These are phyloP conservation scores for Lagothrix lagotricha DNA, from an alignment of 2,797 vertebrate species.

Conservation along the genomic window DNA sequence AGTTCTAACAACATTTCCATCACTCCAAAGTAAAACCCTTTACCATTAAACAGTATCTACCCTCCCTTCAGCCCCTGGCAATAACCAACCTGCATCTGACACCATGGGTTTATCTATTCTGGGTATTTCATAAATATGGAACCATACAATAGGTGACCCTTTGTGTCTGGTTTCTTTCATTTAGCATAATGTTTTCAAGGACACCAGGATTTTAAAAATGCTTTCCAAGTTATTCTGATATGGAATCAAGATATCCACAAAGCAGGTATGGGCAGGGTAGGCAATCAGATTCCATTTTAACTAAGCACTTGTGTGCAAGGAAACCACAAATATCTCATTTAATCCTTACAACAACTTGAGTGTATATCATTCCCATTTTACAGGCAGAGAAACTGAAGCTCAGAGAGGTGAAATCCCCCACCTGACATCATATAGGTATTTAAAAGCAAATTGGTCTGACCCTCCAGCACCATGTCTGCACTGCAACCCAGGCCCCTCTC, in stretches of 20 bases:
- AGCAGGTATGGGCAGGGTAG: not conserved
- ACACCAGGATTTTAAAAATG: not conserved
- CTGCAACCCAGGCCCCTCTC: constrained; percentile 81
- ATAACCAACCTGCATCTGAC: not conserved
- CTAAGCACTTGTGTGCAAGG: not conserved
- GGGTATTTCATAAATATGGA: not conserved
- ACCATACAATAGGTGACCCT: not conserved
- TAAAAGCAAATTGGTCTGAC: not conserved
- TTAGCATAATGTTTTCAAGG: not conserved
- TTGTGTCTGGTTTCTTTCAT: not conserved
- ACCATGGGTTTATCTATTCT: not conserved
- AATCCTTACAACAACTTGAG: not conserved
- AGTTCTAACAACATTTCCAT: not conserved
- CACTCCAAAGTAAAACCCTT: not conserved
- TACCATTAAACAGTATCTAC: not conserved
- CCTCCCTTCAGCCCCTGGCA: not conserved
- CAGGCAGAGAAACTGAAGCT: not conserved
- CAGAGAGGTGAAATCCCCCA: not conserved
- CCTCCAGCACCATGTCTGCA: not conserved
- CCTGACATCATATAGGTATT: not conserved
- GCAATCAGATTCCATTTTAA: not conserved
- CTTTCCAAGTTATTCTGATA: not conserved
- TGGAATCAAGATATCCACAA: not conserved
- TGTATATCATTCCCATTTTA: not conserved
- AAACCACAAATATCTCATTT: not conserved